These are phyloP conservation scores for Phorcus lineatus DNA, from an alignment of 2,888 invertebrate species.

Conservation along the genomic window DNA sequence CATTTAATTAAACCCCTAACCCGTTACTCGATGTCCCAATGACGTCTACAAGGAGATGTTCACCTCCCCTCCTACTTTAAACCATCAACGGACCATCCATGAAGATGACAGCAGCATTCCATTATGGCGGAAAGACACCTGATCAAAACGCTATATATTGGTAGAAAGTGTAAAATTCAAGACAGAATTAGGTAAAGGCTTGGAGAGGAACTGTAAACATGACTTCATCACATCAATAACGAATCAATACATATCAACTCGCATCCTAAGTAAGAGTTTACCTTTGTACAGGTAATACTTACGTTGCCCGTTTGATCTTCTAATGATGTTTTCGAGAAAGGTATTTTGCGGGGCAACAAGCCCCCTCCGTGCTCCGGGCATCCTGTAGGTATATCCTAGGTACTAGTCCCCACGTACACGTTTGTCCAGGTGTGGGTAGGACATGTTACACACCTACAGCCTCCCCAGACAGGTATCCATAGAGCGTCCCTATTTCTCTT, in stretches of 20 bases:
- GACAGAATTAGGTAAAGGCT: not conserved
- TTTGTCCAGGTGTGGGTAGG: not conserved
- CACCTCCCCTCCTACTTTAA: too few species aligned
- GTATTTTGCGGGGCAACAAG: slow-evolving; percentile 99
- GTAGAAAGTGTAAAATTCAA: not conserved
- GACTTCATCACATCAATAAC: not conserved
- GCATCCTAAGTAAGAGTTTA: too few species aligned
- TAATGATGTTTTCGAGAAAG: slow-evolving; percentile 99
- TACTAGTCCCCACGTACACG: not conserved
- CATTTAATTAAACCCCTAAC: too few species aligned
- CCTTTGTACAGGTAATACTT: slow-evolving; percentile 79
- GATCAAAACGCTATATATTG: not conserved
- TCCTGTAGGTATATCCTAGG: slow-evolving; percentile 32
- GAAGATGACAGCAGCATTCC: too few species aligned
- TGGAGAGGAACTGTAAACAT: not conserved
- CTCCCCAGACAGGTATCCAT: slow-evolving; percentile 1
- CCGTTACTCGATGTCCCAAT: too few species aligned
- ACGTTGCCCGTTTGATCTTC: slow-evolving; percentile 99
- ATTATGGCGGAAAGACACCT: too few species aligned
- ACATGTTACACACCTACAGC: slow-evolving; percentile 10
- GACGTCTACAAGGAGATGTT: too few species aligned
- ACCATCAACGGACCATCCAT: too few species aligned
- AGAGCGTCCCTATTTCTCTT: not conserved
- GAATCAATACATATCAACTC: not conserved
- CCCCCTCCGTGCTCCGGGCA: slow-evolving; percentile 79